Percentiles rank a stretch among this genome's conserved stretches.
Conservation (phyloP, 1,140 invertebrate genomes). For the Wiebesia pumilae region DNA sequence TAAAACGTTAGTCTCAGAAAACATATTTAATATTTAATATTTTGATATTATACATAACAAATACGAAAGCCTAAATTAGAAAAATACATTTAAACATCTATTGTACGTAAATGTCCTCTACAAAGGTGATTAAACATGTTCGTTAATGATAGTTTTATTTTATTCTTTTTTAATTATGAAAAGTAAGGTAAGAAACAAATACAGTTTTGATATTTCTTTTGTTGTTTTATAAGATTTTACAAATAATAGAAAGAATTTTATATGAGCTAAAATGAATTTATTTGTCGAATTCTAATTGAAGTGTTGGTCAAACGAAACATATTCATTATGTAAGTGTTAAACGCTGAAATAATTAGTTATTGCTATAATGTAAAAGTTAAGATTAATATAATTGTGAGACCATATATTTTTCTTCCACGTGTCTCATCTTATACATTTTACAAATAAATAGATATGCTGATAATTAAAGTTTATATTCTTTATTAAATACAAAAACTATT, state of each 20-base stretch:
- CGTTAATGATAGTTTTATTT: neutral
- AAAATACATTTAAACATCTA: neutral
- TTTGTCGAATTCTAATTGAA: slow-evolving; percentile 24
- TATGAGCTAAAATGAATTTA: slow-evolving; percentile 16
- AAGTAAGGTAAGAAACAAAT: neutral
- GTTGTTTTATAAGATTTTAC: slow-evolving; percentile 42
- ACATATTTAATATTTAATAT: neutral
- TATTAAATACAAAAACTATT: neutral
- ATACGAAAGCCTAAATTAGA: neutral
- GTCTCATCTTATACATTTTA: slow-evolving; percentile 44
- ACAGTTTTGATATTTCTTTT: slow-evolving; percentile 27
- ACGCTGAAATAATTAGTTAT: neutral
- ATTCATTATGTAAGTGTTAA: slow-evolving; percentile 27
- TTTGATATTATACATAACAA: neutral
- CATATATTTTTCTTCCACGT: slow-evolving; percentile 38
- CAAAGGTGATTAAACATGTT: slow-evolving; percentile 1
- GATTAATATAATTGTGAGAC: slow-evolving; percentile 22
- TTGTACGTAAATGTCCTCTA: slow-evolving; percentile 4
- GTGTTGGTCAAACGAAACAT: slow-evolving; percentile 18
- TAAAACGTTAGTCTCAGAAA: neutral
- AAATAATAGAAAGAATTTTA: slow-evolving; percentile 17
- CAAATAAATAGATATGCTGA: slow-evolving; percentile 46
- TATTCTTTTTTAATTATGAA: neutral
- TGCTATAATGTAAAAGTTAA: neutral
- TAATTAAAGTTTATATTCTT: neutral